These are phyloP conservation scores for Rattus rattus DNA, from an alignment of 2,113 vertebrate genomes.

Conservation along the genomic window DNA sequence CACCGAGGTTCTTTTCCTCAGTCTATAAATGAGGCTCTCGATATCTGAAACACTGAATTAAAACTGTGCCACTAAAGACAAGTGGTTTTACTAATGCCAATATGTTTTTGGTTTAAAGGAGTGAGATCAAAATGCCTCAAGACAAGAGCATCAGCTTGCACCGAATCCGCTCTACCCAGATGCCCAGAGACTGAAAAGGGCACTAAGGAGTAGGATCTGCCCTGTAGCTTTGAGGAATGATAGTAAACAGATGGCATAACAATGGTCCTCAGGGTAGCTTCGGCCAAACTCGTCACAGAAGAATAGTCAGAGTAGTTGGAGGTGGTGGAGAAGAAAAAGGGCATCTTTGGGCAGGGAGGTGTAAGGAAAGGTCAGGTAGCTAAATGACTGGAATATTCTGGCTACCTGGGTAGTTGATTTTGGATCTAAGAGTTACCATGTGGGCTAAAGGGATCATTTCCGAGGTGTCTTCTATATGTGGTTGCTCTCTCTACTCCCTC, in stretches of 20 bases:
- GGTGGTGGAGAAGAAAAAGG: not conserved
- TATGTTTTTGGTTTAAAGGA: constrained; percentile 6
- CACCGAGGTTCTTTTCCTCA: constrained; percentile 8
- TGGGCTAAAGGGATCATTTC: not conserved
- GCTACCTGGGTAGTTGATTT: not conserved
- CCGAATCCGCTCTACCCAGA: not conserved
- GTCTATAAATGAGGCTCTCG: constrained; percentile 31
- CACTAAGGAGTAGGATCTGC: not conserved
- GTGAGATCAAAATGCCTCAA: constrained; percentile 17
- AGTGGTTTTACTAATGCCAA: not conserved
- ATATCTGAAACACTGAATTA: not conserved
- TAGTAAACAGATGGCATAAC: not conserved
- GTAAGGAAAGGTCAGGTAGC: not conserved
- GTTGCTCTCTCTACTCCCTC: not conserved
- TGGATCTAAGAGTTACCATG: not conserved
- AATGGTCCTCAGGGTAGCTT: not conserved
- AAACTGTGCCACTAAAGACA: constrained; percentile 28
- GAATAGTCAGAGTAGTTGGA: not conserved
- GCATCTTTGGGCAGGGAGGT: not conserved
- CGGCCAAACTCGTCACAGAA: not conserved
- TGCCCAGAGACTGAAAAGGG: not conserved
- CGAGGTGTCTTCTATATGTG: not conserved
- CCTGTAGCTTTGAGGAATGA: not conserved
- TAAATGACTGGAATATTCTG: not conserved
- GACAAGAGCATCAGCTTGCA: not conserved